Evolutionary conservation across 1,140 invertebrate genomes (phyloP).

Genomic region (Drosophila nasuta): DNA sequence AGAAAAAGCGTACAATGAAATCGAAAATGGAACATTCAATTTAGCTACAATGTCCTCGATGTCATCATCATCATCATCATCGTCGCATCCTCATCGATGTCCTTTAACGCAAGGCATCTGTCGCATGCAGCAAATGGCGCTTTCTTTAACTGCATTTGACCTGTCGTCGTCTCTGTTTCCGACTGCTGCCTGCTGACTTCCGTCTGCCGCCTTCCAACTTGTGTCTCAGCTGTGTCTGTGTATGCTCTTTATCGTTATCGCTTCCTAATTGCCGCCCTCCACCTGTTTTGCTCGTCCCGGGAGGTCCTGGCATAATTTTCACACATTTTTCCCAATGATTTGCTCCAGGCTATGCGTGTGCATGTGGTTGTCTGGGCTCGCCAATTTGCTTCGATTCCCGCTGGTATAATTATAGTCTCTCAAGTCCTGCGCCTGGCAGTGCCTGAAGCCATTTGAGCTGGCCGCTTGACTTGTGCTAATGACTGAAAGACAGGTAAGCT

Average conservation of each 20-base stretch:
- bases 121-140: slow-evolving; percentile 60
- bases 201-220: slow-evolving; percentile 23
- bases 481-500: slow-evolving; percentile 65
- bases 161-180: slow-evolving; percentile 24
- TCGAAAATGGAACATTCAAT: slow-evolving; percentile 68
- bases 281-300: slow-evolving; percentile 20
- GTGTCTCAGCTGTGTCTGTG: slow-evolving; percentile 37
- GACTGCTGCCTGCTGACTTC: neutral
- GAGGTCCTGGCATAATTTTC: slow-evolving; percentile 49
- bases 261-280: slow-evolving; percentile 68
- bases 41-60: slow-evolving; percentile 59
- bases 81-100: slow-evolving; percentile 13
- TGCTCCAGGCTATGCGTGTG: slow-evolving; percentile 25
- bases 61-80: slow-evolving; percentile 4
- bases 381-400: slow-evolving; percentile 70
- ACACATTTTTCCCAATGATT: slow-evolving; percentile 41
- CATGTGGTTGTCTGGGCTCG: slow-evolving; percentile 21
- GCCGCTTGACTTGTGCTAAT: slow-evolving; percentile 46
- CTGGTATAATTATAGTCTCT: slow-evolving; percentile 75
- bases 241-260: slow-evolving; percentile 67
- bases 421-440: slow-evolving; percentile 37
- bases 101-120: slow-evolving; percentile 56
- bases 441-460: slow-evolving; percentile 54
- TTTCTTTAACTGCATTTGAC: slow-evolving; percentile 61
- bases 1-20: slow-evolving; percentile 27